Conservation (phyloP, 1,140 invertebrate species). For the Trichogramma pretiosum region DNA sequence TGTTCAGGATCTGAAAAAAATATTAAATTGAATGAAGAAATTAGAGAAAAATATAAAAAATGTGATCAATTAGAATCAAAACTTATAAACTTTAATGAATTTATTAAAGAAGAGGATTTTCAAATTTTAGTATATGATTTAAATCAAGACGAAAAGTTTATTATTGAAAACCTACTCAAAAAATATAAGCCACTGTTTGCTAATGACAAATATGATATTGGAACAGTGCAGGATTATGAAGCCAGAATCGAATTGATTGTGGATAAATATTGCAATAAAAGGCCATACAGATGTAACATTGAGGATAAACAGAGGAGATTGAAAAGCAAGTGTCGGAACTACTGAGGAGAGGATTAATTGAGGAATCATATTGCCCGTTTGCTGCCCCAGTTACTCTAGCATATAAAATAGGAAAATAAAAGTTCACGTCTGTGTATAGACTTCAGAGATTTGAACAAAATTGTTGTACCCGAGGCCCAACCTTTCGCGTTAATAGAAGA, state of each 20-base stretch:
- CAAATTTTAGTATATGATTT: constrained; percentile 9
- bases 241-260: constrained; percentile 11
- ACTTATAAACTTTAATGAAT: constrained; percentile 19
- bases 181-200: constrained; percentile 17
- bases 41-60: background rate
- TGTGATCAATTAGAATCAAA: background rate
- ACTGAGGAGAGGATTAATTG: no score
- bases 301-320: background rate
- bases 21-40: background rate
- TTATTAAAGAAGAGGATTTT: constrained; percentile 8
- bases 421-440: no score
- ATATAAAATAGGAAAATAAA: background rate
- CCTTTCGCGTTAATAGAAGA: background rate
- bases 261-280: background rate
- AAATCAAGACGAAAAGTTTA: background rate
- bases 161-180: constrained; percentile 9
- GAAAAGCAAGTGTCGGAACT: background rate
- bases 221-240: constrained; percentile 15
- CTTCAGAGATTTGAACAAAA: no score
- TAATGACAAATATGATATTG: constrained; percentile 19
- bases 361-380: no score
- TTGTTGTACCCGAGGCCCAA: background rate
- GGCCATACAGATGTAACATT: background rate
- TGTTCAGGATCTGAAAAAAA: background rate
- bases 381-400: no score